A percentile compares a stretch with the other conserved stretches of the same genome.
Evolutionary conservation across 2,888 invertebrate species (phyloP).

Genomic region (Frankliniella fusca): DNA sequence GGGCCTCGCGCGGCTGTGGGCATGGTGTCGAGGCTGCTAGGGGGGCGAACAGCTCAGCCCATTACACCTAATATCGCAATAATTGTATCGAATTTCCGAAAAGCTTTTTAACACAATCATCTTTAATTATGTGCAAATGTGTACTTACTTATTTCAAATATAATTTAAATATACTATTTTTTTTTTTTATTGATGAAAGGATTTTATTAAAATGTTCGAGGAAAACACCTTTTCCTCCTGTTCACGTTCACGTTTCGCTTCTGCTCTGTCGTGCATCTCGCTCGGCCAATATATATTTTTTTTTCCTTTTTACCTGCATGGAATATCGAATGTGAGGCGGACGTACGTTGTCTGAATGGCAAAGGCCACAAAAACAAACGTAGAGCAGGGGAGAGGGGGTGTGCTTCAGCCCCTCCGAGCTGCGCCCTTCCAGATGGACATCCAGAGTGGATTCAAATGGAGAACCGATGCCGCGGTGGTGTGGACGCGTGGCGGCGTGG

Average conservation of each 20-base stretch:
- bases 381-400: too few species aligned
- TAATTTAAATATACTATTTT: background rate
- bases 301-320: background rate
- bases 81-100: too few species aligned
- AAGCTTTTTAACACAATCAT: too few species aligned
- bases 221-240: too few species aligned
- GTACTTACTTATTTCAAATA: background rate
- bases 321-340: constrained; percentile 15
- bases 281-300: background rate
- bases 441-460: background rate
- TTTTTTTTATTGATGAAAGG: background rate
- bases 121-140: too few species aligned
- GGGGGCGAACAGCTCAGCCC: too few species aligned
- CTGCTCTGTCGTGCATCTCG: too few species aligned
- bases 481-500: background rate
- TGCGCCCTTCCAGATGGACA: background rate
- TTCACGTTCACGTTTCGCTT: too few species aligned
- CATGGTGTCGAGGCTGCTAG: too few species aligned
- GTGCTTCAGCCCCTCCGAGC: background rate
- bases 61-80: too few species aligned
- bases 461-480: constrained; percentile 16
- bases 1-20: too few species aligned
- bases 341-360: constrained; percentile 1
- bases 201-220: background rate
- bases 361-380: background rate